Percentiles rank a stretch among this genome's conserved stretches.
Evolutionary conservation across 1,140 invertebrate species (phyloP).

Genomic region (Rhagoletis zephyria): DNA sequence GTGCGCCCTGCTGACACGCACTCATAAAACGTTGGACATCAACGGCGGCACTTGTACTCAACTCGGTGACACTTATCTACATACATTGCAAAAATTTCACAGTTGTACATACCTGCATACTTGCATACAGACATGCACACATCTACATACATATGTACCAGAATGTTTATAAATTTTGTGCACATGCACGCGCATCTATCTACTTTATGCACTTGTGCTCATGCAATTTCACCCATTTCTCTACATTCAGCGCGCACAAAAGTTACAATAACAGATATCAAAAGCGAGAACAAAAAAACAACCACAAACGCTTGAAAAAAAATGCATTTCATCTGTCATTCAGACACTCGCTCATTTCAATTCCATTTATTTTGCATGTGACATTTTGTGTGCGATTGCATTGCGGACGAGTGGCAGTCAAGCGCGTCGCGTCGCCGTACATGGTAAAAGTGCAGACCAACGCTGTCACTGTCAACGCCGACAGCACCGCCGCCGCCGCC

Average conservation of each 20-base stretch:
- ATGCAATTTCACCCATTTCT: conserved; percentile 42
- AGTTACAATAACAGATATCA: conserved; percentile 27
- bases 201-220: conserved; percentile 45
- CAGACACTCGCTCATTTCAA: conserved; percentile 64
- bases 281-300: not conserved
- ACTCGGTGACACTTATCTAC: conserved; percentile 14
- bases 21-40: conserved; percentile 39
- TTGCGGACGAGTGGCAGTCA: conserved; percentile 51
- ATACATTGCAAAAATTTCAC: not conserved
- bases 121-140: not conserved
- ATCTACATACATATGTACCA: not conserved
- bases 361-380: conserved; percentile 67
- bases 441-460: conserved; percentile 42
- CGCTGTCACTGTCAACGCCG: not conserved
- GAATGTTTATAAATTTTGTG: not conserved
- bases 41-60: conserved; percentile 21
- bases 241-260: conserved; percentile 10
- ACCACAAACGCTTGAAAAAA: conserved; percentile 50
- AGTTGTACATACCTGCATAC: not conserved
- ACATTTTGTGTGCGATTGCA: conserved; percentile 62
- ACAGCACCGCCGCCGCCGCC: not conserved
- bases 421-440: conserved; percentile 27
- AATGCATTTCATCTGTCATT: conserved; percentile 65
- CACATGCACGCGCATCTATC: not conserved
- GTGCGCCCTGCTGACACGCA: not conserved